Conservation (phyloP, 2,888 invertebrate species). For the Epinotia nisella region DNA sequence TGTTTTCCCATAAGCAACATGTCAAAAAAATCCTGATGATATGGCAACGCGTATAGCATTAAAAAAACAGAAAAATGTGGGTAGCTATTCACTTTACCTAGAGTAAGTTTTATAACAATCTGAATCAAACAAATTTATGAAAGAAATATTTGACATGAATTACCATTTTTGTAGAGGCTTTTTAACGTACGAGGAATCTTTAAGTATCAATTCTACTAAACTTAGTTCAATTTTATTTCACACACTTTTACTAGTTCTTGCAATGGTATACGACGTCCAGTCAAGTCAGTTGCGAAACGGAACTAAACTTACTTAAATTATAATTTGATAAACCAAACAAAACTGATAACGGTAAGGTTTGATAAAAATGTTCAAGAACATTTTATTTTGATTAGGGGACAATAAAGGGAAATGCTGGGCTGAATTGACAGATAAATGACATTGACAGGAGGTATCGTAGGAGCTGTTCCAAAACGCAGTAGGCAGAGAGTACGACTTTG, state of each 20-base stretch:
- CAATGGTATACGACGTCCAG: neutral
- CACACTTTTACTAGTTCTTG: neutral
- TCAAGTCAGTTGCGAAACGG: constrained; percentile 29
- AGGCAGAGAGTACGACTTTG: too few species aligned
- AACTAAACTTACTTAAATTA: constrained; percentile 26
- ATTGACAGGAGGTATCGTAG: neutral
- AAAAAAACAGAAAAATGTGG: neutral
- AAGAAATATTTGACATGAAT: neutral
- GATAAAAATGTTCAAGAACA: constrained; percentile 36
- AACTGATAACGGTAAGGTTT: constrained; percentile 30
- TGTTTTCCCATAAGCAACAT: neutral
- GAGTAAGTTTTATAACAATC: neutral
- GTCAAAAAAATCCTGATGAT: neutral
- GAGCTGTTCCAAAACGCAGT: neutral
- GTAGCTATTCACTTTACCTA: constrained; percentile 5
- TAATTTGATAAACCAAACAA: constrained; percentile 29
- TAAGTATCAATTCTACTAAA: neutral
- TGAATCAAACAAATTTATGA: neutral
- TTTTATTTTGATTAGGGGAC: constrained; percentile 14
- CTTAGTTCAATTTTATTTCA: neutral
- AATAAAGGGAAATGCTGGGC: neutral
- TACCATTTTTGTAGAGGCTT: constrained; percentile 20
- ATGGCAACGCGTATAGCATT: constrained; percentile 6
- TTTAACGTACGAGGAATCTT: neutral
- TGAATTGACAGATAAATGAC: neutral